phyloP scores from a whole-genome alignment of 2,797 vertebrate species.

The Girardinus metallicus region DNA sequence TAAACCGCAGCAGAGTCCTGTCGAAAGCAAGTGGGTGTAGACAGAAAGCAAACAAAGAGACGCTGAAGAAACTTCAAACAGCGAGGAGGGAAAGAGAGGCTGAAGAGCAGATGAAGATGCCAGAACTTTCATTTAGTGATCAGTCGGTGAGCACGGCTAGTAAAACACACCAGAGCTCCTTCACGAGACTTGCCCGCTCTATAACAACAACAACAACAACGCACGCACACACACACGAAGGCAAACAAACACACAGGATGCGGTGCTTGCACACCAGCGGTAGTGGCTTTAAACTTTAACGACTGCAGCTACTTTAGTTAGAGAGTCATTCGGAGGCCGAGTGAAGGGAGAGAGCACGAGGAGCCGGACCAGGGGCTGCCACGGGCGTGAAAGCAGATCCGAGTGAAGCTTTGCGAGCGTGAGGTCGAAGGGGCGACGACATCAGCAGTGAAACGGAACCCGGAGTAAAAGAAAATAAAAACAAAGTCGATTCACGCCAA shows the following conservation, averaged over 20 bases:
- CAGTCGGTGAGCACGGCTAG: conserved; percentile 31
- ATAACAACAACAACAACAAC: conserved; percentile 51
- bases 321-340: conserved; percentile 57
- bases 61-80: conserved; percentile 12
- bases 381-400: not conserved
- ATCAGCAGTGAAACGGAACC: not conserved
- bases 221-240: conserved; percentile 2
- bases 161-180: conserved; percentile 28
- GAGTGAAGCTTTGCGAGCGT: not conserved
- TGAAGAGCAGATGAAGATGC: conserved; percentile 34
- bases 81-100: conserved; percentile 10
- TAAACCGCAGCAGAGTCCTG: conserved; percentile 45
- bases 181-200: conserved; percentile 46
- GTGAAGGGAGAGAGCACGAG: conserved; percentile 48
- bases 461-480: not conserved
- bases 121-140: conserved; percentile 57
- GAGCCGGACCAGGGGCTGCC: conserved; percentile 50
- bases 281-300: conserved; percentile 69
- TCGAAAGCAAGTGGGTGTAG: conserved; percentile 38
- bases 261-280: conserved; percentile 61
- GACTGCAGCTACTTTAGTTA: conserved; percentile 59
- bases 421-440: not conserved
- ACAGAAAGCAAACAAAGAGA: conserved; percentile 48
- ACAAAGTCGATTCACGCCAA: conserved; percentile 20
- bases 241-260: not conserved